A percentile compares a stretch with the other conserved stretches of the same genome.
phyloP scores from a whole-genome alignment of 2,888 invertebrate species.

The Drosophila quinaria region DNA sequence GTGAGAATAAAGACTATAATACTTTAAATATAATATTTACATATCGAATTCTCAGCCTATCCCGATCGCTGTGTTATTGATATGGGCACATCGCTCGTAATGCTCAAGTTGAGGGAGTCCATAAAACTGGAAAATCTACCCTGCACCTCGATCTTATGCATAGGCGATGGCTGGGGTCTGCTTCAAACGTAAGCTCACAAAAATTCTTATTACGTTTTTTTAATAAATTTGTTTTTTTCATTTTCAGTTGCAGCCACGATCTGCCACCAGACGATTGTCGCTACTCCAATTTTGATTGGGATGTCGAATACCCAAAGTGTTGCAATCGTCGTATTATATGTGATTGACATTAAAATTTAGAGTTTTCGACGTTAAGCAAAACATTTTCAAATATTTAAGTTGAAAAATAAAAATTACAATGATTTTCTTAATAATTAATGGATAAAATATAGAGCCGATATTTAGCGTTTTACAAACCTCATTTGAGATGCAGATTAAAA shows the following conservation, averaged over 20 bases:
- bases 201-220: not conserved
- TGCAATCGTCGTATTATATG: slow-evolving; percentile 57
- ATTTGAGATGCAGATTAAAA: too few species aligned
- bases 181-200: slow-evolving; percentile 51
- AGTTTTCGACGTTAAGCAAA: not conserved
- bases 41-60: slow-evolving; percentile 34
- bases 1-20: slow-evolving; percentile 22
- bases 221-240: not conserved
- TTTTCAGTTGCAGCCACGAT: slow-evolving; percentile 46
- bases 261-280: slow-evolving; percentile 42
- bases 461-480: too few species aligned
- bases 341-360: slow-evolving; percentile 20
- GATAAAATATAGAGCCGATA: too few species aligned
- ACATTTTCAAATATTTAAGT: not conserved
- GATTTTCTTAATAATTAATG: too few species aligned
- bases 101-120: slow-evolving; percentile 40
- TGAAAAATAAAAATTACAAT: too few species aligned
- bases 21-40: not conserved
- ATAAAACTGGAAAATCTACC: slow-evolving; percentile 42
- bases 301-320: slow-evolving; percentile 44
- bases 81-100: slow-evolving; percentile 32
- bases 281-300: slow-evolving; percentile 38
- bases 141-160: slow-evolving; percentile 48
- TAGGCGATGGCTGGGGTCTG: slow-evolving; percentile 61
- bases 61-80: slow-evolving; percentile 63